These are phyloP conservation scores for Epinephelus malabaricus DNA, from an alignment of 2,797 vertebrate genomes.

Conservation along the genomic window DNA sequence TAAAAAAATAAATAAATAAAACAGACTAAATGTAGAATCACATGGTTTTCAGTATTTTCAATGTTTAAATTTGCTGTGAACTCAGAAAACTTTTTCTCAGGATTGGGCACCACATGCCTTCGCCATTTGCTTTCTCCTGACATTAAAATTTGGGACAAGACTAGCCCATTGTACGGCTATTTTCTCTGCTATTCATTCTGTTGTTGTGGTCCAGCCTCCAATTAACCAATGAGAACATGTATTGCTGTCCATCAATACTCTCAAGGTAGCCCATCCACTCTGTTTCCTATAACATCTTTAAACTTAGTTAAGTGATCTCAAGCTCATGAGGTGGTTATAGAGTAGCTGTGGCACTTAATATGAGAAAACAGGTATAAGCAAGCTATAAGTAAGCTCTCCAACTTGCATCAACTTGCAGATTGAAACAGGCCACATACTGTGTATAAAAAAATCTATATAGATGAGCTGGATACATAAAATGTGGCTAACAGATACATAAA, in stretches of 20 bases:
- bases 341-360: neutral
- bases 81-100: neutral
- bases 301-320: neutral
- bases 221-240: constrained; percentile 4
- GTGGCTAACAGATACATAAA: neutral
- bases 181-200: constrained; percentile 18
- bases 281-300: neutral
- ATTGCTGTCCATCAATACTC: neutral
- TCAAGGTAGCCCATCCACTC: neutral
- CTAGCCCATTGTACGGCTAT: constrained; percentile 19
- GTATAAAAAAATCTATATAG: neutral
- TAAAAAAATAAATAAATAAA: neutral
- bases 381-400: neutral
- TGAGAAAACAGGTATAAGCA: neutral
- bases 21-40: neutral
- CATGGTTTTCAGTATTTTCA: neutral
- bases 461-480: neutral
- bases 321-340: neutral
- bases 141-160: constrained; percentile 31
- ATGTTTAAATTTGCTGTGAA: constrained; percentile 2
- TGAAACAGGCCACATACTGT: too few relatives aligned
- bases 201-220: constrained; percentile 6
- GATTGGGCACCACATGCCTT: constrained; percentile 9
- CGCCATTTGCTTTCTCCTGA: constrained; percentile 27
- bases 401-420: neutral